Conservation (phyloP, 2,888 invertebrate genomes). For the Chaitophorus viminalis region DNA sequence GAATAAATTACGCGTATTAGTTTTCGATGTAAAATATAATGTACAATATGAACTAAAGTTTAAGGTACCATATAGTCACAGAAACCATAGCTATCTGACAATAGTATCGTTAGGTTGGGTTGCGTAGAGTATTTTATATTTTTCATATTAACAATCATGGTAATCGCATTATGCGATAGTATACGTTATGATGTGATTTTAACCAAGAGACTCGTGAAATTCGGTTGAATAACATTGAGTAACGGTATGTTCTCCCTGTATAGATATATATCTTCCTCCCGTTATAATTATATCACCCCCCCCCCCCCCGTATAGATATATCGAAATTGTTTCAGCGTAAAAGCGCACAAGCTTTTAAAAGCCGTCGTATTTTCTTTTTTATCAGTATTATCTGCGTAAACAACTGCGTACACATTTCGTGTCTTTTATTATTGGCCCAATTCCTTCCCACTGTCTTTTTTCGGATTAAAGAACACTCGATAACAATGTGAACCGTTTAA, state of each 20-base stretch:
- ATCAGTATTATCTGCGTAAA: not conserved
- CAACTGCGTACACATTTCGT: not conserved
- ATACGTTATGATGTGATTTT: not conserved
- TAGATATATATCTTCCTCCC: not conserved
- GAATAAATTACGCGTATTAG: too few species aligned
- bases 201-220: not conserved
- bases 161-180: not conserved
- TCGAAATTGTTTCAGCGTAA: not conserved
- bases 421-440: not conserved
- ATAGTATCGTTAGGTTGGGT: too few species aligned
- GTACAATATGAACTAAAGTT: too few species aligned
- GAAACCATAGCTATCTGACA: too few species aligned
- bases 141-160: too few species aligned
- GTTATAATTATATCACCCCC: not conserved
- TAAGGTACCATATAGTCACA: too few species aligned
- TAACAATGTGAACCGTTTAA: not conserved
- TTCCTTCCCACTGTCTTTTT: not conserved
- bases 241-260: not conserved
- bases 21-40: too few species aligned
- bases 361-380: not conserved
- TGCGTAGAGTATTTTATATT: too few species aligned
- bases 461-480: not conserved
- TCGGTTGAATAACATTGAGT: not conserved
- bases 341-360: not conserved
- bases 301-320: not conserved